Evolutionary conservation across 2,888 invertebrate species (phyloP).

Genomic region (Plagiodera versicolora): DNA sequence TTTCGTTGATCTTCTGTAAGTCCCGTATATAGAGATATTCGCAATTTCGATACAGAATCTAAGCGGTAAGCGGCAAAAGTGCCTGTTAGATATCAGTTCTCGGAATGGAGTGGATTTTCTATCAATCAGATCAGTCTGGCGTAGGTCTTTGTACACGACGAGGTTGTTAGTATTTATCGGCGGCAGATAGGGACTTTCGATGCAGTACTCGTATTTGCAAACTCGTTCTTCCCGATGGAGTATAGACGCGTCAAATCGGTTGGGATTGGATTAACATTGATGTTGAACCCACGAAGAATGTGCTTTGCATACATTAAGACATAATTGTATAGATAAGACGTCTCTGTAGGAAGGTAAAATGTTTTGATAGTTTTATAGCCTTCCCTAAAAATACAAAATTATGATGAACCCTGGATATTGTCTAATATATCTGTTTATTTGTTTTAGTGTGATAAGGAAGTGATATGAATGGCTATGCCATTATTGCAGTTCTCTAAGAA

Average conservation of each 20-base stretch:
- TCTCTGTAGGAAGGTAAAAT: too few species aligned
- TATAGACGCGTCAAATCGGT: background rate
- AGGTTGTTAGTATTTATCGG: background rate
- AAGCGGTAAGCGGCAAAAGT: background rate
- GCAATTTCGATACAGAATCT: background rate
- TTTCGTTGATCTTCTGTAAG: too few species aligned
- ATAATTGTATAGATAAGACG: background rate
- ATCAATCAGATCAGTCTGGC: background rate
- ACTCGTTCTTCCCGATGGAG: background rate
- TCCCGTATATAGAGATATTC: background rate
- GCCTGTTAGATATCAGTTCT: background rate
- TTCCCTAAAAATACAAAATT: too few species aligned
- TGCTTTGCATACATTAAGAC: background rate
- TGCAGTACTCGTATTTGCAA: background rate
- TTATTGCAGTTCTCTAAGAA: too few species aligned
- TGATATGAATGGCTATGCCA: too few species aligned
- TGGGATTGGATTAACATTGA: background rate
- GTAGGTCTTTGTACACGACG: background rate
- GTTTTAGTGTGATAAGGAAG: too few species aligned
- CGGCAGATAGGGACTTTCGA: background rate
- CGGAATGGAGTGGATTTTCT: background rate
- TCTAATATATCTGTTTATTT: too few species aligned
- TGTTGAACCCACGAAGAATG: background rate
- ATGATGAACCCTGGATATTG: too few species aligned
- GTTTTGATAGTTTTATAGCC: too few species aligned